Percentiles rank a stretch among this genome's conserved stretches.
Evolutionary conservation across 2,113 vertebrate genomes (phyloP).

Genomic region (Ceuthmochares aereus): DNA sequence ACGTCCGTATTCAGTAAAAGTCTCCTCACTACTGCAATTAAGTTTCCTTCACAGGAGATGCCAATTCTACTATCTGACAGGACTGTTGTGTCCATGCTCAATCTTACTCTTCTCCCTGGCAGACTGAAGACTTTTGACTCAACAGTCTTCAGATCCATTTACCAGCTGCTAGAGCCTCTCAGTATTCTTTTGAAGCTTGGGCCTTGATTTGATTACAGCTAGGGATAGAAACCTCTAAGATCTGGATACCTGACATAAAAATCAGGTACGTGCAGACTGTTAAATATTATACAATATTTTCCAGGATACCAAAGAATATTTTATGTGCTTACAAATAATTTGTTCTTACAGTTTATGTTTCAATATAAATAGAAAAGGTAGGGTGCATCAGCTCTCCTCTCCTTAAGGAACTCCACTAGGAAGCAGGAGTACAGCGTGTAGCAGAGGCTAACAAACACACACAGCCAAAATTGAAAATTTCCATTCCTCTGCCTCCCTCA

Average conservation of each 20-base stretch:
- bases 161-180: neutral
- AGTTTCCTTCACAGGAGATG: neutral
- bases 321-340: neutral
- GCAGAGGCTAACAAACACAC: neutral
- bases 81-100: neutral
- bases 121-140: neutral
- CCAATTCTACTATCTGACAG: neutral
- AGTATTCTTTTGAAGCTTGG: neutral
- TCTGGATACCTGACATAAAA: neutral
- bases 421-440: neutral
- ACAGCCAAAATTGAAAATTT: neutral
- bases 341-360: neutral
- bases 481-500: neutral
- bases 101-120: neutral
- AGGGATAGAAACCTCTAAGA: neutral
- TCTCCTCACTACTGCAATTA: neutral
- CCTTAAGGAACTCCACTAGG: neutral
- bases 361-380: neutral
- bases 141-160: neutral
- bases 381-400: neutral
- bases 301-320: neutral
- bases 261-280: too few species aligned
- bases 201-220: neutral
- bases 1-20: neutral
- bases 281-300: neutral